Evolutionary conservation across 2,797 vertebrate species (phyloP).

Genomic region (Okamejei kenojei): DNA sequence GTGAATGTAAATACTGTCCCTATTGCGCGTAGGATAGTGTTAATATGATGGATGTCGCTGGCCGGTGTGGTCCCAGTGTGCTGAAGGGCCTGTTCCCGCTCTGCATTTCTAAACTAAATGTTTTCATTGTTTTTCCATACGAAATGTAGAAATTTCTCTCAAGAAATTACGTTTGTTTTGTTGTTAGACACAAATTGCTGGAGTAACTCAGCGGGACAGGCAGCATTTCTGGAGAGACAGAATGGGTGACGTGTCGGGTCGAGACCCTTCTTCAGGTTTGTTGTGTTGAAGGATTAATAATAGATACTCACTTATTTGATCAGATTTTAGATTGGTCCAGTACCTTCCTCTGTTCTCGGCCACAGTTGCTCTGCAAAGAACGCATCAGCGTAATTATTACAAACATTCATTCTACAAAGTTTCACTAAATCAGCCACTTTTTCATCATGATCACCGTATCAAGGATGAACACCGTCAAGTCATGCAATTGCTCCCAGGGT

Average conservation of each 20-base stretch:
- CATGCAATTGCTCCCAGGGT: background rate
- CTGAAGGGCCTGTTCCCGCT: too few species aligned
- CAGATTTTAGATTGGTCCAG: background rate
- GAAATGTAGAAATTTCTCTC: background rate
- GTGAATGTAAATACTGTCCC: too few species aligned
- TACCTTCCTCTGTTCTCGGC: background rate
- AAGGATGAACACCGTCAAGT: background rate
- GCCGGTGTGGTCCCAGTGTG: too few species aligned
- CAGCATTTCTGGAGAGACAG: too few species aligned
- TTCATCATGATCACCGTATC: background rate
- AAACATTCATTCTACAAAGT: background rate
- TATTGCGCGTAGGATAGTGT: too few species aligned
- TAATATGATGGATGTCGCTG: too few species aligned
- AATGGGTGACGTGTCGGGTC: too few species aligned
- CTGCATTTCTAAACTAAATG: too few species aligned
- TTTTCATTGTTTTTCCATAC: background rate
- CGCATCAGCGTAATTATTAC: background rate
- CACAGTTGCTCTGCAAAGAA: slow-evolving; percentile 33
- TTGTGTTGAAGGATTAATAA: background rate
- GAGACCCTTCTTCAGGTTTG: too few species aligned
- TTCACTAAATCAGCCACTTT: background rate
- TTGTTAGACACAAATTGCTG: background rate
- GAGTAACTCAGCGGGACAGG: too few species aligned
- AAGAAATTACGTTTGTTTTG: background rate
- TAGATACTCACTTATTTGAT: background rate